A percentile compares a stretch with the other conserved stretches of the same genome.
These are phyloP conservation scores for Xerus inauris DNA, from an alignment of 2,113 vertebrate genomes.

Conservation along the genomic window DNA sequence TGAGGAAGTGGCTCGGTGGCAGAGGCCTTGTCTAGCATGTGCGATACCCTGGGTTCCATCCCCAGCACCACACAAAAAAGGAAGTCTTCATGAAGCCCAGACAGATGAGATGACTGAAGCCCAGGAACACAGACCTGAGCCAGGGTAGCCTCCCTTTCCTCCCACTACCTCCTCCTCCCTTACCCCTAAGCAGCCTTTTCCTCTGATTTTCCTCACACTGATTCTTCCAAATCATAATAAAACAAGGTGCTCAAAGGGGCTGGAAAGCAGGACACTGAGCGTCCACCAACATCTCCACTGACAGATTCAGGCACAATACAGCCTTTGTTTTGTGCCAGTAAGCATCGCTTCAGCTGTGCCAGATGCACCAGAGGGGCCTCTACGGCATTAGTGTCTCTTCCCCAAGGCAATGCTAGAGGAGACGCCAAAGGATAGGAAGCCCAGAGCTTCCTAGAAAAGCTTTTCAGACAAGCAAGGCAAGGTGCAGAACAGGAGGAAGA, in stretches of 20 bases:
- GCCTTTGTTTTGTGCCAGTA: not conserved
- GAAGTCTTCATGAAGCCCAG: not conserved
- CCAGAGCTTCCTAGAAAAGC: conserved; percentile 36
- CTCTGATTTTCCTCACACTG: not conserved
- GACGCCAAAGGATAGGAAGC: conserved; percentile 15
- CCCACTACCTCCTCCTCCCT: not conserved
- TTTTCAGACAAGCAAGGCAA: conserved; percentile 44
- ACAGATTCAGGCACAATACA: not conserved
- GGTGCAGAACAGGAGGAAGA: not conserved
- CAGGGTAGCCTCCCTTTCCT: not conserved
- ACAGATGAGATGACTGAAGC: not conserved
- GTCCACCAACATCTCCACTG: not conserved
- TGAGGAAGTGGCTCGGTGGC: not conserved
- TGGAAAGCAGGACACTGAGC: not conserved
- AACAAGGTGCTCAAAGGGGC: not conserved
- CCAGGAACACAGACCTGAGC: not conserved
- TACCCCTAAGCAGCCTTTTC: not conserved
- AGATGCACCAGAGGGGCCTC: not conserved
- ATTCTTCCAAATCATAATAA: not conserved
- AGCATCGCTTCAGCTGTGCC: not conserved
- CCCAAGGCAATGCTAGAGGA: not conserved
- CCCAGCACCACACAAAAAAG: not conserved
- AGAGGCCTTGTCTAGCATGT: not conserved
- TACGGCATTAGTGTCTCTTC: not conserved
- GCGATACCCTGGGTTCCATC: not conserved